These are phyloP conservation scores for Heliconius charithonia DNA, from an alignment of 2,888 invertebrate genomes.

Conservation along the genomic window DNA sequence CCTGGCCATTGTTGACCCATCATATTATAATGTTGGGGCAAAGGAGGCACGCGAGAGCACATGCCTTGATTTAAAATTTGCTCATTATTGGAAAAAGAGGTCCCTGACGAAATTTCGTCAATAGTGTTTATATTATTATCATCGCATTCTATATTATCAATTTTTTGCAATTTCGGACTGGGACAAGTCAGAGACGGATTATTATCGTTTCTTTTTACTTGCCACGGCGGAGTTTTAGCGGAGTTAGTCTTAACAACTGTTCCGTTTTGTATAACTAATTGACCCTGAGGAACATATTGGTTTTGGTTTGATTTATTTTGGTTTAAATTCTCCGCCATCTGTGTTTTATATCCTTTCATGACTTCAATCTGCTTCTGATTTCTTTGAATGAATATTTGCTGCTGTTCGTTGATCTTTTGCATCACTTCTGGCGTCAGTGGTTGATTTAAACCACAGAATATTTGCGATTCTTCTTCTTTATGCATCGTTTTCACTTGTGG, in stretches of 20 bases:
- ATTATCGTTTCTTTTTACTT: conserved; percentile 75
- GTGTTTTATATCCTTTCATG: conserved; percentile 78
- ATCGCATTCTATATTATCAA: conserved; percentile 70
- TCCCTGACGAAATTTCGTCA: conserved; percentile 68
- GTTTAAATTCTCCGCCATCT: conserved; percentile 65
- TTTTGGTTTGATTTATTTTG: conserved; percentile 65
- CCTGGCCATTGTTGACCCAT: conserved; percentile 76
- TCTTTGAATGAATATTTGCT: conserved; percentile 83
- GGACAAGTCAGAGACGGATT: conserved; percentile 64
- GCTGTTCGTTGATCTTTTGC: conserved; percentile 84
- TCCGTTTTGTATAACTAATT: conserved; percentile 77
- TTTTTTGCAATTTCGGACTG: conserved; percentile 67
- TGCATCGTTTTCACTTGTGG: conserved; percentile 56
- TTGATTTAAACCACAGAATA: conserved; percentile 76
- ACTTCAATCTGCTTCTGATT: conserved; percentile 82
- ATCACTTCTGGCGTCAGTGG: conserved; percentile 80
- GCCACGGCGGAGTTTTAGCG: conserved; percentile 85
- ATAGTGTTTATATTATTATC: conserved; percentile 67
- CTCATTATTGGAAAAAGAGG: conserved; percentile 67
- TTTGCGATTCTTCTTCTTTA: conserved; percentile 76
- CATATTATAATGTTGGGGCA: conserved; percentile 86
- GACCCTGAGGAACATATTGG: conserved; percentile 71
- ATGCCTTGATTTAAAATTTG: conserved; percentile 76
- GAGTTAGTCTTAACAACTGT: conserved; percentile 79
- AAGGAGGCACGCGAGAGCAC: conserved; percentile 88